phyloP scores from a whole-genome alignment of 2,888 invertebrate genomes.

The Nysson spinosus region DNA sequence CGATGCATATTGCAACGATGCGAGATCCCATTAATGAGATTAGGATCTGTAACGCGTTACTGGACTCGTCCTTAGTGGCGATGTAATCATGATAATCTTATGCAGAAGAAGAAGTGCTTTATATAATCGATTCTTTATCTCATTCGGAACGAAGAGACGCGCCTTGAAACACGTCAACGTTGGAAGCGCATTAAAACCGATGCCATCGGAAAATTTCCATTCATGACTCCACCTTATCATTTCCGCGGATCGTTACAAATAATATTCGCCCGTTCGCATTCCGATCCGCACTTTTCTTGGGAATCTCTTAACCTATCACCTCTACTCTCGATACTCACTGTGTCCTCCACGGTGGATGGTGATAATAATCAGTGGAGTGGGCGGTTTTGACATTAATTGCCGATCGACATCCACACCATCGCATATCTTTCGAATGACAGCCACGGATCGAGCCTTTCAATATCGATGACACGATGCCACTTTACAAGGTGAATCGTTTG shows the following conservation, averaged over 20 bases:
- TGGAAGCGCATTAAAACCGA: no score
- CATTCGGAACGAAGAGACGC: conserved; percentile 11
- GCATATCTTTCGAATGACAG: neutral
- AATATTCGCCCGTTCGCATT: conserved; percentile 22
- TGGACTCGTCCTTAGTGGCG: conserved; percentile 2
- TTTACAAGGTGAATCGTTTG: neutral
- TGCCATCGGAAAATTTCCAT: conserved; percentile 50
- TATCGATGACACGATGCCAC: neutral
- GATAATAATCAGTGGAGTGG: conserved; percentile 40
- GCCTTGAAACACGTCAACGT: conserved; percentile 39
- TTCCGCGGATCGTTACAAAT: conserved; percentile 41
- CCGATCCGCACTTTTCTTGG: conserved; percentile 17
- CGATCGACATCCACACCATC: neutral
- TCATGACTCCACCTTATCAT: conserved; percentile 14
- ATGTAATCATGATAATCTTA: conserved; percentile 26
- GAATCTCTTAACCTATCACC: conserved; percentile 46
- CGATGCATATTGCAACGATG: no score
- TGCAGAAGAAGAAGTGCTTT: conserved; percentile 57
- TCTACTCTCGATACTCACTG: conserved; percentile 21
- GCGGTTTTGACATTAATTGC: conserved; percentile 32
- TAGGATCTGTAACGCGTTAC: neutral
- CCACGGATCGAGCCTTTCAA: neutral
- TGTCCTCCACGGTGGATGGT: conserved; percentile 33
- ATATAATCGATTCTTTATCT: conserved; percentile 46
- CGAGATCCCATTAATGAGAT: no score